Conservation (phyloP, 2,888 invertebrate genomes). For the Drosophila falleni region DNA sequence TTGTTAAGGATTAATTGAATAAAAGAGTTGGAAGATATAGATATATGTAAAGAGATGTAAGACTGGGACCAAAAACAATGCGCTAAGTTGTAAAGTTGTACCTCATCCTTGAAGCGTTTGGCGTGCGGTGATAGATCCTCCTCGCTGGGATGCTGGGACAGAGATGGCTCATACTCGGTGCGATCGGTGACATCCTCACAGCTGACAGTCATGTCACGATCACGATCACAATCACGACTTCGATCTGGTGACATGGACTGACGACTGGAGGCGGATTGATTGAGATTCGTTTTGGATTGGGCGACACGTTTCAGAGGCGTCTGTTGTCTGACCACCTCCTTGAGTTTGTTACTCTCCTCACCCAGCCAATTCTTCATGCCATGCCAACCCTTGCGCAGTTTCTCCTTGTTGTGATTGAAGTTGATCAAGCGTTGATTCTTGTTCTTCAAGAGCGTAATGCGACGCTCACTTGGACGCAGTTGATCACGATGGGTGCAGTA, state of each 20-base stretch:
- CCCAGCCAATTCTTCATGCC: constrained; percentile 85
- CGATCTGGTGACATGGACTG: constrained; percentile 65
- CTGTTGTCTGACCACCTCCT: constrained; percentile 84
- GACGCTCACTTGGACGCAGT: constrained; percentile 83
- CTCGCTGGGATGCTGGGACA: constrained; percentile 68
- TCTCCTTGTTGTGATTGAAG: constrained; percentile 84
- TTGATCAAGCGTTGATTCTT: constrained; percentile 83
- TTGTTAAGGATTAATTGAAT: not conserved
- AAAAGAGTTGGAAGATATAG: not conserved
- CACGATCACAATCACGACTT: constrained; percentile 11
- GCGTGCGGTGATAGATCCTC: constrained; percentile 79
- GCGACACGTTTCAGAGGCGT: constrained; percentile 83
- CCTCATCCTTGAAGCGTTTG: constrained; percentile 81
- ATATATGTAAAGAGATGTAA: not conserved
- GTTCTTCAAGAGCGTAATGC: constrained; percentile 84
- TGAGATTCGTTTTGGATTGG: constrained; percentile 73
- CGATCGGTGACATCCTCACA: constrained; percentile 74
- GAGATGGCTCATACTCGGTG: constrained; percentile 68
- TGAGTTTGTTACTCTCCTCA: constrained; percentile 83
- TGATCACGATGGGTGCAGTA: constrained; percentile 85
- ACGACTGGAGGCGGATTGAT: constrained; percentile 55
- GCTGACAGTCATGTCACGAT: constrained; percentile 56
- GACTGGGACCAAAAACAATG: constrained; percentile 48
- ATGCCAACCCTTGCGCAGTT: constrained; percentile 84
- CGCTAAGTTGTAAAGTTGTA: constrained; percentile 50